Conservation (phyloP, 2,797 vertebrate species). For the Rachycentron canadum region DNA sequence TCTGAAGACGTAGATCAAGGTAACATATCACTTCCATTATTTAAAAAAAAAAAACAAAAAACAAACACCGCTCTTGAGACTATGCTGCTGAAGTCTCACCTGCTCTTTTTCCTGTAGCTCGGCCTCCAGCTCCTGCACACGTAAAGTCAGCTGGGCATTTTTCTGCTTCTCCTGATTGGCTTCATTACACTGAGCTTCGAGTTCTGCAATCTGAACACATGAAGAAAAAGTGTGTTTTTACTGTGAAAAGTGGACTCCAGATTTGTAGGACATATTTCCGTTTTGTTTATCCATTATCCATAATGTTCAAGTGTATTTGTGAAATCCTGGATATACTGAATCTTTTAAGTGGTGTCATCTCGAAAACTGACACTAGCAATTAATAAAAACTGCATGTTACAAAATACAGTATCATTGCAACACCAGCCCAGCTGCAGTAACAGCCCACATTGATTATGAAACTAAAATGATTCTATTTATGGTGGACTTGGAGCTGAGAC, state of each 20-base stretch:
- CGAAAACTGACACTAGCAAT: constrained; percentile 6
- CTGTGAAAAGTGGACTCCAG: not conserved
- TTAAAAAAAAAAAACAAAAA: not conserved
- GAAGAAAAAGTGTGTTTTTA: not conserved
- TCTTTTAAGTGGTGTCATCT: not conserved
- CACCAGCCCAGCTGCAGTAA: constrained; percentile 57
- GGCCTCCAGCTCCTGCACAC: constrained; percentile 91
- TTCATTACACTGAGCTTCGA: constrained; percentile 93
- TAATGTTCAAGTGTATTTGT: not conserved
- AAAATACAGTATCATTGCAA: constrained; percentile 32
- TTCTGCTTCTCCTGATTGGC: constrained; percentile 91
- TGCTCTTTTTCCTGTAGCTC: constrained; percentile 94
- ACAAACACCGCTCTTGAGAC: constrained; percentile 6
- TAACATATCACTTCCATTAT: not conserved
- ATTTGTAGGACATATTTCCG: constrained; percentile 1
- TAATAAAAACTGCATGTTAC: constrained; percentile 11
- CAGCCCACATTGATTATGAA: constrained; percentile 71
- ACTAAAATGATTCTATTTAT: constrained; percentile 70
- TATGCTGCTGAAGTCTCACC: constrained; percentile 83
- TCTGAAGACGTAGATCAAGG: not conserved
- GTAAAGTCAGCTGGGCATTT: constrained; percentile 88
- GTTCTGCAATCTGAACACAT: constrained; percentile 87
- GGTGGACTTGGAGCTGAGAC: constrained; percentile 42
- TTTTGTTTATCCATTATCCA: constrained; percentile 7
- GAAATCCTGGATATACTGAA: not conserved